A percentile compares a stretch with the other conserved stretches of the same genome.
Evolutionary conservation across 2,888 invertebrate genomes (phyloP).

Genomic region (Rhopalosiphum nymphaeae): DNA sequence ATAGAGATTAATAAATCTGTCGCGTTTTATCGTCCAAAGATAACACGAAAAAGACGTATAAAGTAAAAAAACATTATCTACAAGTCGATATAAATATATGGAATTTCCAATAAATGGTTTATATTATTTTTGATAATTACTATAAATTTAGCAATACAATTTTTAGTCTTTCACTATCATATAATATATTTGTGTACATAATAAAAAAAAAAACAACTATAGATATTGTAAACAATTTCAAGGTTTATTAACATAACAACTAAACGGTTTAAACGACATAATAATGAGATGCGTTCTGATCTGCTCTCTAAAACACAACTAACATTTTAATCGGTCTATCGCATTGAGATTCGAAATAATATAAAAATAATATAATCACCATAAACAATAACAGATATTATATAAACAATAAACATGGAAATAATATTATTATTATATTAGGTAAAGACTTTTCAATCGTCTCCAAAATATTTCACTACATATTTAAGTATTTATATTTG

Average conservation of each 20-base stretch:
- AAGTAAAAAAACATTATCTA: background rate
- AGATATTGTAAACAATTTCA: background rate
- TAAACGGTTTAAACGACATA: background rate
- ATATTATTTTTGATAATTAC: background rate
- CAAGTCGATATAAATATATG: background rate
- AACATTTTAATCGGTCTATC: background rate
- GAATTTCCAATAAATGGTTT: background rate
- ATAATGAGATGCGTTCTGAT: background rate
- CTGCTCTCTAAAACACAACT: conserved; percentile 13
- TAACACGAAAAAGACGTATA: background rate
- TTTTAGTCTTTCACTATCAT: background rate
- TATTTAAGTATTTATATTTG: background rate
- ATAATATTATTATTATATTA: background rate
- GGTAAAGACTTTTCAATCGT: background rate
- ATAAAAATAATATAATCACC: conserved; percentile 1
- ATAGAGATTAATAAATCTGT: background rate
- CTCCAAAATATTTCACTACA: background rate
- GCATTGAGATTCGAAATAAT: background rate
- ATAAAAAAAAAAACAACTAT: background rate
- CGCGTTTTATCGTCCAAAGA: background rate
- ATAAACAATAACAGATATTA: background rate
- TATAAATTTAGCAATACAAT: background rate
- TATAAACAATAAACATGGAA: background rate
- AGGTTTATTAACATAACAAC: background rate
- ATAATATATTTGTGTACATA: background rate